phyloP scores from a whole-genome alignment of 2,113 vertebrate species.

The Myiopsitta monachus region DNA sequence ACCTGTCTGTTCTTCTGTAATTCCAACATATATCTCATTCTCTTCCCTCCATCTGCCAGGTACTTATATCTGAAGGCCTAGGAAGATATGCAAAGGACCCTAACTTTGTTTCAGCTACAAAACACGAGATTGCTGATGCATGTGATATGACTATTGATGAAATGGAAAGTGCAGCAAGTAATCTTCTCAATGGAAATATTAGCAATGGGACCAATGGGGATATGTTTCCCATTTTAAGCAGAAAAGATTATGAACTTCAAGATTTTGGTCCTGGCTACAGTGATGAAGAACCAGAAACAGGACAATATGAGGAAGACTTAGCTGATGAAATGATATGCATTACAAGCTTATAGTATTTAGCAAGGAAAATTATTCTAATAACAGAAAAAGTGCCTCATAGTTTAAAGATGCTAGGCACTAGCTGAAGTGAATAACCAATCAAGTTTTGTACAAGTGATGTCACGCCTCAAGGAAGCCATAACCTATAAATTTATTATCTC shows the following conservation, averaged over 20 bases:
- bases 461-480: conserved; percentile 78
- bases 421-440: conserved; percentile 68
- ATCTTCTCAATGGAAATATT: conserved; percentile 87
- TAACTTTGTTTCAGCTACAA: conserved; percentile 95
- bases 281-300: conserved; percentile 89
- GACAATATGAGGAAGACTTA: conserved; percentile 93
- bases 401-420: conserved; percentile 85
- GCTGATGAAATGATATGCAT: conserved; percentile 99
- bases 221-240: conserved; percentile 80
- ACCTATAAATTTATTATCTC: conserved; percentile 56
- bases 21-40: not conserved
- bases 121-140: conserved; percentile 95
- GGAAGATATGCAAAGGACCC: conserved; percentile 96
- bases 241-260: conserved; percentile 89
- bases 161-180: conserved; percentile 98
- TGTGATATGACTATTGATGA: conserved; percentile 98
- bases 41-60: conserved; percentile 73
- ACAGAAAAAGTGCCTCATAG: conserved; percentile 91
- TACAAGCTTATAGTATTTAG: conserved; percentile 93
- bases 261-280: conserved; percentile 92
- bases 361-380: conserved; percentile 77
- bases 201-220: conserved; percentile 80
- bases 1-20: not conserved
- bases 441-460: conserved; percentile 67
- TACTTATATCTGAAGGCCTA: conserved; percentile 97